Percentiles rank a stretch among this genome's conserved stretches.
Conservation (phyloP, 2,113 vertebrate species). For the Microtus montanus region DNA sequence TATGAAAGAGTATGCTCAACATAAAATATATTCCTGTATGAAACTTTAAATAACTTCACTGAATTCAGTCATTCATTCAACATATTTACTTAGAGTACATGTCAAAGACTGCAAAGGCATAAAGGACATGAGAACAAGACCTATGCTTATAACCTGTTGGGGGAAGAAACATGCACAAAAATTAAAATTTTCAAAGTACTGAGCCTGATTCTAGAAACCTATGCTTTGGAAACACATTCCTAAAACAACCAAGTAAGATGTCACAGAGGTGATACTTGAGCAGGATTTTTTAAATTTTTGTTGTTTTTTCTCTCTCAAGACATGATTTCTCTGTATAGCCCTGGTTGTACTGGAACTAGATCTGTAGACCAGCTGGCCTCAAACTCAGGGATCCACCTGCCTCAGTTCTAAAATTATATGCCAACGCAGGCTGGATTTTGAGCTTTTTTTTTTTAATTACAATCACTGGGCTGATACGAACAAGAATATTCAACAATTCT, state of each 20-base stretch:
- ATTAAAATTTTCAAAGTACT: slow-evolving; percentile 23
- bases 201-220: slow-evolving; percentile 30
- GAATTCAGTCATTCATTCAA: slow-evolving; percentile 27
- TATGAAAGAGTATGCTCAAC: neutral
- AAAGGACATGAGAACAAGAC: neutral
- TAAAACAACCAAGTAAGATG: neutral
- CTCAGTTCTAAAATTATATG: too few relatives aligned
- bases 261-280: slow-evolving; percentile 9
- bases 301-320: too few relatives aligned
- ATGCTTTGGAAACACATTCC: neutral
- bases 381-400: too few relatives aligned
- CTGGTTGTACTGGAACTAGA: too few relatives aligned
- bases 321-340: too few relatives aligned
- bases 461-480: neutral
- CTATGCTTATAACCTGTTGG: neutral
- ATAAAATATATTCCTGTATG: neutral
- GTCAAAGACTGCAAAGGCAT: neutral
- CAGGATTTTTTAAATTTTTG: neutral
- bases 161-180: neutral
- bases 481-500: slow-evolving; percentile 9
- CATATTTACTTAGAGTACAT: slow-evolving; percentile 1
- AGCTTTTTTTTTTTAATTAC: neutral
- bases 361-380: too few relatives aligned
- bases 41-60: neutral
- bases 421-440: too few relatives aligned